Conservation (phyloP, 2,113 vertebrate species). For the Atlantisia rogersi region DNA sequence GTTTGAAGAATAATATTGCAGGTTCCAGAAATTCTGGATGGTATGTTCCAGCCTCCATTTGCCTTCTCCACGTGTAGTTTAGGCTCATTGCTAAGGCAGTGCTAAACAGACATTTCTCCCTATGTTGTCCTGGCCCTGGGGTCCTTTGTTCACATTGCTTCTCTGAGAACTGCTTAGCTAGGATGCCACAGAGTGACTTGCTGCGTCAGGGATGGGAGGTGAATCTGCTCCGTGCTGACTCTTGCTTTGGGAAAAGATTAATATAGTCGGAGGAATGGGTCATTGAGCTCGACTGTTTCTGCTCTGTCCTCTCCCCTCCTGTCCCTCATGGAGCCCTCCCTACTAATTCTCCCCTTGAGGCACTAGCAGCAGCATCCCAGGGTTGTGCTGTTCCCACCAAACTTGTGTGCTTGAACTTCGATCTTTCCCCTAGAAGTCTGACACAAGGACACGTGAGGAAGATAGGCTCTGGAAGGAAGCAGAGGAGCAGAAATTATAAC, state of each 20-base stretch:
- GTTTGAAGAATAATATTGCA: neutral
- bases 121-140: neutral
- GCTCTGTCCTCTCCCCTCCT: neutral
- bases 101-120: neutral
- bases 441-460: neutral
- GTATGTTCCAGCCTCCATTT: neutral
- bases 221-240: neutral
- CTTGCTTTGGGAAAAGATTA: neutral
- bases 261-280: neutral
- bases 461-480: neutral
- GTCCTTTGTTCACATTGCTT: neutral
- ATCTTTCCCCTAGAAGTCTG: neutral
- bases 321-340: neutral
- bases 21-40: neutral
- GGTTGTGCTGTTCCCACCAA: neutral
- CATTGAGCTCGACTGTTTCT: neutral
- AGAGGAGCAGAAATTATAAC: neutral
- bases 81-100: neutral
- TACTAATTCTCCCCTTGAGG: neutral
- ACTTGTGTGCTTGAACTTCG: neutral
- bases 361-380: neutral
- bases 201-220: neutral
- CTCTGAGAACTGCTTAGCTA: neutral
- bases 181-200: neutral
- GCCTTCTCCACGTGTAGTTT: neutral